Base-by-base conservation (phyloP, 2,888 invertebrate species). In the Odontomyia ornata region DNA sequence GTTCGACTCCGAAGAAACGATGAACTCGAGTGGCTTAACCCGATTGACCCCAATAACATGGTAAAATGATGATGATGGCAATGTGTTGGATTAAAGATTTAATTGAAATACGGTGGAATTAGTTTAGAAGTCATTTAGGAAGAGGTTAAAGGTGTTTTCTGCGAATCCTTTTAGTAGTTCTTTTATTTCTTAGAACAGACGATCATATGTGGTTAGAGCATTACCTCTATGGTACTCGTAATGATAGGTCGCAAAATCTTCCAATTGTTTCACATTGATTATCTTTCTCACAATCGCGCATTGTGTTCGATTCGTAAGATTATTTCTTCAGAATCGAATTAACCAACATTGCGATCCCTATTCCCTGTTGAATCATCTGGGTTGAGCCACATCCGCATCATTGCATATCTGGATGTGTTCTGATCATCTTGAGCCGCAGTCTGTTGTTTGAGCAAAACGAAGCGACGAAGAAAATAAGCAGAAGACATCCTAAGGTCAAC, bases 401-500 rank as follows among this genome's bases (percentile, higher is more conserved):
- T 52, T 13, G 64, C 64, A n/a, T 28, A 56, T 56, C 56, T n/a
- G 56, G 28, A 21, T 30, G 56, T 56, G 52, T 52, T 3, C n/a
- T 30, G 28, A 57, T 72, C 72, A 28, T 36, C 25, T 25, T 25
- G 21, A 25, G 3, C 57, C 57, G 5, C 23, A 23, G 57, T 13
- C 57, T 60, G 11, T 23, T 9, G 4, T 4, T 9, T n/a, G 18
- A 56, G n/a, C 13, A 27, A n/a, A n/a, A n/a, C n/a, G n/a, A n/a
- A n/a, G n/a, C 36, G 36, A 9, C 36, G n/a, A n/a, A n/a, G n/a
- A 36, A 9, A 9, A 3, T 36, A 9, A 5, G 36, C 3, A 36
- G 36, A 36, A 36, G 36, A 36, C 36, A 9, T 36, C 13, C 27
- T 72, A 56, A 72, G 72, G 72, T 72, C 72, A 72, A 18, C 72